These are phyloP conservation scores for Monarcha castaneiventris DNA, from an alignment of 2,113 vertebrate genomes.

Conservation along the genomic window DNA sequence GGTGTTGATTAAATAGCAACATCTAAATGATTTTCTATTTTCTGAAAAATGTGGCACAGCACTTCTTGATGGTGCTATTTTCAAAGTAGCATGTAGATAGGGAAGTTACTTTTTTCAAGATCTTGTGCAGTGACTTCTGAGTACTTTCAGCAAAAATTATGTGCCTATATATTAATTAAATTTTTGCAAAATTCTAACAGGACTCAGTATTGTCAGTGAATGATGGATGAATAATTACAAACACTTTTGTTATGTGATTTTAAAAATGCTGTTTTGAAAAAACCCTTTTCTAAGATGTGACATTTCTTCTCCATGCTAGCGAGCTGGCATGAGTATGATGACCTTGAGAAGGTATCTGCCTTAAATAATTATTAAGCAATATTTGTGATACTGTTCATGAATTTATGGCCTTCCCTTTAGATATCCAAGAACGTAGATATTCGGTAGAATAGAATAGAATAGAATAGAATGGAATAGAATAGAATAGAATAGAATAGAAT, in stretches of 20 bases:
- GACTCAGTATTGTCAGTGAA: background rate
- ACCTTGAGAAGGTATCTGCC: background rate
- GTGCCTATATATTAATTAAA: background rate
- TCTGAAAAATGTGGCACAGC: background rate
- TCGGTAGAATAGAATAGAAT: too few species aligned
- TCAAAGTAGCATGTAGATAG: background rate
- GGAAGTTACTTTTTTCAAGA: background rate
- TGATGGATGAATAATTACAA: background rate
- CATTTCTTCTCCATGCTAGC: background rate
- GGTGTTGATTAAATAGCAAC: background rate
- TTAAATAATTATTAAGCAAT: background rate
- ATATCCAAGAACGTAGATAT: background rate
- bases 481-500: background rate
- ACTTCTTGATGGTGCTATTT: background rate
- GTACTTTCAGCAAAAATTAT: background rate
- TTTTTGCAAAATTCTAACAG: background rate
- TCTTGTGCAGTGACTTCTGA: background rate
- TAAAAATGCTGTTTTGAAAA: background rate
- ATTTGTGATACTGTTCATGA: background rate
- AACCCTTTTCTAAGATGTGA: rapidly evolving
- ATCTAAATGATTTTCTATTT: background rate
- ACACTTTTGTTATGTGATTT: background rate
- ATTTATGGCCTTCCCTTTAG: background rate
- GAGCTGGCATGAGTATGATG: background rate
- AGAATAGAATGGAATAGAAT: background rate